Conservation (phyloP, 2,113 vertebrate genomes). For the Atractosteus spatula region DNA sequence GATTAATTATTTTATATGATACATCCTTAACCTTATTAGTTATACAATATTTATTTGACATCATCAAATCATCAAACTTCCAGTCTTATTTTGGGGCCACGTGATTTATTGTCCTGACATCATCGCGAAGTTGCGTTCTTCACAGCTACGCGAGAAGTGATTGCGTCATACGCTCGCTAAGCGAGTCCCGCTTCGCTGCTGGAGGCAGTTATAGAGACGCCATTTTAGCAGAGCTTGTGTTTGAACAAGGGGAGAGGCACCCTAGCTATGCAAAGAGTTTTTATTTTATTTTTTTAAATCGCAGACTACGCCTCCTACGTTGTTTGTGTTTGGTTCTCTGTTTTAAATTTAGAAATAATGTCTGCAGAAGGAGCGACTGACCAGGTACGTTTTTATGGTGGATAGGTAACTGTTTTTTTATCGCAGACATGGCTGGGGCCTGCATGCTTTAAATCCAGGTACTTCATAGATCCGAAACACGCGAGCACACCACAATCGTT, state of each 20-base stretch:
- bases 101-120: too few relatives aligned
- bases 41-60: too few relatives aligned
- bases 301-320: constrained; percentile 12
- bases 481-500: too few relatives aligned
- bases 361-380: constrained; percentile 63
- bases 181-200: not conserved
- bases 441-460: not conserved
- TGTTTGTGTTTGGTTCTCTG: constrained; percentile 16
- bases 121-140: too few relatives aligned
- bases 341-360: constrained; percentile 53
- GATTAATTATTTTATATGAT: too few relatives aligned
- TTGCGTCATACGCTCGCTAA: too few relatives aligned
- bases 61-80: too few relatives aligned
- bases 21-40: too few relatives aligned
- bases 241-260: constrained; percentile 7
- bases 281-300: constrained; percentile 22
- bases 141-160: too few relatives aligned
- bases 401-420: not conserved
- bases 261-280: constrained; percentile 4
- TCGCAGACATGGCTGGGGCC: not conserved
- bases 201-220: constrained; percentile 34
- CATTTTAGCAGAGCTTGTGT: constrained; percentile 49
- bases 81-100: too few relatives aligned
- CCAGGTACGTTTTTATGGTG: constrained; percentile 54
- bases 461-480: too few relatives aligned